Conservation (phyloP, 2,797 vertebrate genomes). For the Clarias platycephalus region DNA sequence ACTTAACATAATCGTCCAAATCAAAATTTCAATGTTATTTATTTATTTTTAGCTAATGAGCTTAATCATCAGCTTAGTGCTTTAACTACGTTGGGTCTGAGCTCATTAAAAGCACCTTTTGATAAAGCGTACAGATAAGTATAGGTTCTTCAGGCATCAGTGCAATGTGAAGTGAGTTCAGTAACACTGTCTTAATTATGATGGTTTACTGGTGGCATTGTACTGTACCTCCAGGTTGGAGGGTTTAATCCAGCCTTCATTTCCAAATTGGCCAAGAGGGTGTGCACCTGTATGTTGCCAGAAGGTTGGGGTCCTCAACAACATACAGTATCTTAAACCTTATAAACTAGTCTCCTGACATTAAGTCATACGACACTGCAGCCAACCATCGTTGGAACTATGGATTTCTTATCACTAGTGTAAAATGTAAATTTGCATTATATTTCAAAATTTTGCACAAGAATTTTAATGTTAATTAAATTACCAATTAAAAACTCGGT, state of each 20-base stretch:
- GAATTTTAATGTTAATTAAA: neutral
- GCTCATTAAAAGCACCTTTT: constrained; percentile 31
- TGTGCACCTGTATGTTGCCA: too few species aligned
- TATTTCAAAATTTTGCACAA: neutral
- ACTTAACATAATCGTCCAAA: constrained; percentile 5
- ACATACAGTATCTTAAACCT: too few species aligned
- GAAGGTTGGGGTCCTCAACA: too few species aligned
- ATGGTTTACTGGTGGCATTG: too few species aligned
- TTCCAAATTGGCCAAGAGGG: too few species aligned
- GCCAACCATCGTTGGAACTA: too few species aligned
- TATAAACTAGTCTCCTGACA: too few species aligned
- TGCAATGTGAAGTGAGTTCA: neutral
- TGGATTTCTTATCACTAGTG: neutral
- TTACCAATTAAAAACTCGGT: too few species aligned
- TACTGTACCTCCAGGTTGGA: too few species aligned
- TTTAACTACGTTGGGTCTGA: constrained; percentile 18
- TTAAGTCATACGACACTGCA: too few species aligned
- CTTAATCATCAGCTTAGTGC: constrained; percentile 36
- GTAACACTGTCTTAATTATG: neutral
- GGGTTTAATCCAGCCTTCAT: too few species aligned
- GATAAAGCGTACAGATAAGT: neutral
- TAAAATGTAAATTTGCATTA: neutral
- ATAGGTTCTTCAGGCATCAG: neutral
- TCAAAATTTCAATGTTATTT: neutral
- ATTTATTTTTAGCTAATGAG: neutral